Evolutionary conservation across 2,797 vertebrate species (phyloP).

Genomic region (Enteromius afrohamiltoni): DNA sequence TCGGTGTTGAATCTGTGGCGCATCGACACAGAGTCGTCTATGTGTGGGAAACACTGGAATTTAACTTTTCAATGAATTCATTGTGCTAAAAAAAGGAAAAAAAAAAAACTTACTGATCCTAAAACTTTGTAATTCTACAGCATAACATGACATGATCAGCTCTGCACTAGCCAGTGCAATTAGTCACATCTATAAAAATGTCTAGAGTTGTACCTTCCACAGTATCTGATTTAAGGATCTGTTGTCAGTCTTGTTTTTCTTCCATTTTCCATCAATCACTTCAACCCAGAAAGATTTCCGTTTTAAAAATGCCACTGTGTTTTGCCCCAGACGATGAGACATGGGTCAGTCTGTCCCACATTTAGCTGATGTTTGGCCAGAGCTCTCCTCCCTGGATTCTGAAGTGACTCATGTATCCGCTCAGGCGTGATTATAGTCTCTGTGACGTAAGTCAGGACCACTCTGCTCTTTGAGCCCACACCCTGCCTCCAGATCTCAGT

Average conservation of each 20-base stretch:
- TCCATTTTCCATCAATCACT: neutral
- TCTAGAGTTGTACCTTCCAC: neutral
- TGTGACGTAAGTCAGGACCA: constrained; percentile 43
- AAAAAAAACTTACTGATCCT: neutral
- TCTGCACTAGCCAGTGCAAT: neutral
- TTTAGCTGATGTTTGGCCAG: constrained; percentile 42
- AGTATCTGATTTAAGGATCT: neutral
- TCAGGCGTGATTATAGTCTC: constrained; percentile 37
- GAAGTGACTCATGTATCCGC: constrained; percentile 35
- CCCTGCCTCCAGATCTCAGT: constrained; percentile 41
- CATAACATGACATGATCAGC: neutral
- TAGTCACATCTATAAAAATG: neutral
- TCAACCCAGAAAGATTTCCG: neutral
- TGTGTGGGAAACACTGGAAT: neutral
- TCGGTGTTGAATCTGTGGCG: too few relatives aligned
- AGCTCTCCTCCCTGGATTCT: constrained; percentile 29
- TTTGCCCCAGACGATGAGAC: constrained; percentile 19
- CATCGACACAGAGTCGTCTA: too few relatives aligned
- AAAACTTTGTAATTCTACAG: neutral
- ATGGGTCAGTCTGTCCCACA: constrained; percentile 29
- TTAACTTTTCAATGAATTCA: neutral
- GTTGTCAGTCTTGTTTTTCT: neutral
- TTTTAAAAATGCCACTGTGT: neutral
- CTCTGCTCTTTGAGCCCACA: constrained; percentile 32
- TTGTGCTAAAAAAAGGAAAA: neutral